A percentile compares a stretch with the other conserved stretches of the same genome.
Evolutionary conservation across 1,140 invertebrate genomes (phyloP).

Genomic region (Samia ricini): DNA sequence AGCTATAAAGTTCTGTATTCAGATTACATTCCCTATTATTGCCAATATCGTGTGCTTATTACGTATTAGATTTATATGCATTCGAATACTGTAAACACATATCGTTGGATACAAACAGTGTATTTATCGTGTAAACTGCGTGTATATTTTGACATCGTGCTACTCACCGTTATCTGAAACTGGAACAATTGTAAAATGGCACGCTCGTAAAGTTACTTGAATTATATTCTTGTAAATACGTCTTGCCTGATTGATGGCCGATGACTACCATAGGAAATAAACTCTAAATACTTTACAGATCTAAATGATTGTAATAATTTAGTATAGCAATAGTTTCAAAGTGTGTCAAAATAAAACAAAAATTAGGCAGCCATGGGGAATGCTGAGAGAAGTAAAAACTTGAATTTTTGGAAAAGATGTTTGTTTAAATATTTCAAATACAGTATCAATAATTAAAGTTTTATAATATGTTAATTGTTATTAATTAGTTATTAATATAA

Average conservation of each 20-base stretch:
- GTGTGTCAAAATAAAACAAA: background rate
- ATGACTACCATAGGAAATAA: background rate
- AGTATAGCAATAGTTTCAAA: background rate
- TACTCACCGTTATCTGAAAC: slow-evolving; percentile 19
- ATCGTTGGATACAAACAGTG: background rate
- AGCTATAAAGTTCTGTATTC: background rate
- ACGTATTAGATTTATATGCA: background rate
- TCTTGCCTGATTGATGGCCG: slow-evolving; percentile 8
- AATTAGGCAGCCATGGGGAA: background rate
- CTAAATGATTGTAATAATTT: background rate
- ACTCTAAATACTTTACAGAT: background rate
- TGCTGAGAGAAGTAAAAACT: background rate
- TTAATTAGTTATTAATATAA: no score
- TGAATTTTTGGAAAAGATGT: no score
- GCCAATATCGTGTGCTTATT: background rate
- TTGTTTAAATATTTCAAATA: no score
- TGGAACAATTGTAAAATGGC: slow-evolving; percentile 32
- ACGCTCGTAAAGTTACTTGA: slow-evolving; percentile 32
- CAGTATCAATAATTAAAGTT: no score
- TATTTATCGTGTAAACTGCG: slow-evolving; percentile 1
- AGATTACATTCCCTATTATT: background rate
- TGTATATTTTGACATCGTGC: background rate
- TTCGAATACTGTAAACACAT: background rate
- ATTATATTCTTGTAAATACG: slow-evolving; percentile 37
- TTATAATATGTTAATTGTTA: no score